Evolutionary conservation across 2,888 invertebrate species (phyloP), one percentile per base, ranked within the genome.

Genomic region (Cheilosia grossa): DNA sequence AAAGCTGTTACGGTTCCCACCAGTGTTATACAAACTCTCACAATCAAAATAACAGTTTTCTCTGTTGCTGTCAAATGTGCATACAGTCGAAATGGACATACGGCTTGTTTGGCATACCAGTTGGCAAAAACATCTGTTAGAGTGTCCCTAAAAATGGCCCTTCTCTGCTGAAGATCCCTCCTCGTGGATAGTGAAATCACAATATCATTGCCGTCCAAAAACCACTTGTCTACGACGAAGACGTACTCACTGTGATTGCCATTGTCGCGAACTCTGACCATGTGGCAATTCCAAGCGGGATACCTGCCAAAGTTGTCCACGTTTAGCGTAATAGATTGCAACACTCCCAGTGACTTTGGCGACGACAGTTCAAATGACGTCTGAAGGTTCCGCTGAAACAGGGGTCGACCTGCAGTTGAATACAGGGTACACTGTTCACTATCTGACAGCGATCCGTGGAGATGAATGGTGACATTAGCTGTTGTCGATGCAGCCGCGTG

Each of bases 251-350:
- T 24, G 1, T 27, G 15, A 0, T 66, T 51, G 1, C 15, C 6
- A 9, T 86, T 30, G 78, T 90, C 88, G 21, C 63, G 77, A 2
- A 89, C 63, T 7, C 86, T 82, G 1, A 90, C 87, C 13, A 79
- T 64, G 33, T 87, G 87, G 58, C 89, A 89, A 64, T 88, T 88
- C 89, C 89, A 90, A 0, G 88, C 86, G 1, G 89, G 88, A 70
- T 88, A 89, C 27, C 89, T 85, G n/a, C 89, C 89, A 4, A 75
- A 56, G 10, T 75, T 83, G 53, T 89, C 89, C 72, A 88, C 88
- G 1, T n/a, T 27, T 10, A 88, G 56, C 27, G 74, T 72, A n/a
- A 88, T 67, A 7, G 77, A 69, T 10, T 59, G n/a, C 4, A 88
- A 7, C 17, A 13, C 9, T 0, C 86, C 83, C 0, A 90, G n/a